Evolutionary conservation across 2,113 vertebrate species (phyloP), one percentile per base, ranked within the genome.

Genomic region (Fukomys damarensis): DNA sequence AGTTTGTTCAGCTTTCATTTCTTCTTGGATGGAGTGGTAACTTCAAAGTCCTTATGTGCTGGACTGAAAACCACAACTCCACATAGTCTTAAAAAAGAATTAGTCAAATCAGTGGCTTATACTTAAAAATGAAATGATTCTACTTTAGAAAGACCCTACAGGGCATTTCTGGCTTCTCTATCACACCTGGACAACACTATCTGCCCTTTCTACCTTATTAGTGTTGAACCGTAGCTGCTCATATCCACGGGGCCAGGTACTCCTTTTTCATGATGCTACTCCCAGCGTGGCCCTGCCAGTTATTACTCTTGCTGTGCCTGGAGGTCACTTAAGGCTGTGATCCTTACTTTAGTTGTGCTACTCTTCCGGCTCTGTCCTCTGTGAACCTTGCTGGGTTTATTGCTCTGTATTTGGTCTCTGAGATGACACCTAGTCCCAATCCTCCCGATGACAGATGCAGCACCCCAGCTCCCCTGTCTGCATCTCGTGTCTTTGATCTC

Each of bases 391-490:
- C 77, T 66, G 63, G 70, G 70, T 49, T 84, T 59, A 35, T 35
- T 32, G 54, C 49, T 93, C 76, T 28, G 41, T 13, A 5, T n/a
- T 22, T 74, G 28, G 28, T n/a, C 26, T 74, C 58, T 52, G 58
- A 58, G 66, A 8, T 26, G 43, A 58, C 24, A 38, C 84, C 9
- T 38, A 19, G n/a, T 43, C 28, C 72, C 46, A 82, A 35, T 52
- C 10, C 38, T 17, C 22, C 3, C 35, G 5, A 2, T 10, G 35
- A 41, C 28, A 49, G 86, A 22, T 7, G 24, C 0, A 7, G n/a
- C 30, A 2, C 6, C 8, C n/a, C 1, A 0, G 22, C 41, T 61
- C 9, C 35, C 30, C 59, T 41, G 1, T 28, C 35, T 9, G 0
- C 5, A 26, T 10, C 61, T 66, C 68, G 30, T 66, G 35, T 41